Percentiles rank a stretch among this genome's conserved stretches.
phyloP scores from a whole-genome alignment of 2,888 invertebrate genomes.

The Drosophila bunnanda region DNA sequence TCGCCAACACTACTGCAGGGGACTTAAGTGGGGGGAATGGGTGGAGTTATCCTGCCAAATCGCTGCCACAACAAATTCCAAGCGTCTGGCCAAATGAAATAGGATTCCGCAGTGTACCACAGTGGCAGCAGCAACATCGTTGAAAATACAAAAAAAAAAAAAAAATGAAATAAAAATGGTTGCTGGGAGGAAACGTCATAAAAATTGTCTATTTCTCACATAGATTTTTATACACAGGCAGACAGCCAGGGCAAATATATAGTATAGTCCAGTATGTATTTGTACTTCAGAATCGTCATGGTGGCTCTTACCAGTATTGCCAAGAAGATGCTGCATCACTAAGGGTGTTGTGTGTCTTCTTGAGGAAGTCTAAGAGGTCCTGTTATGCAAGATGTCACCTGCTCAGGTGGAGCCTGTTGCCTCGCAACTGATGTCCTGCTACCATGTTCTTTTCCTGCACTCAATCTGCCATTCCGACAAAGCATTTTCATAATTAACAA shows the following conservation, averaged over 20 bases:
- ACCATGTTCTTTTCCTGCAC: background rate
- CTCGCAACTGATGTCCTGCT: slow-evolving; percentile 13
- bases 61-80: slow-evolving; percentile 50
- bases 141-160: slow-evolving; percentile 13
- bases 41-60: slow-evolving; percentile 45
- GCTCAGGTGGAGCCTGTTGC: slow-evolving; percentile 19
- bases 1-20: background rate
- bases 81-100: slow-evolving; percentile 46
- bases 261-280: slow-evolving; percentile 1
- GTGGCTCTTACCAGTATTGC: slow-evolving; percentile 23
- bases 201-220: slow-evolving; percentile 52
- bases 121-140: slow-evolving; percentile 13
- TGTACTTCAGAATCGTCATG: slow-evolving; percentile 12
- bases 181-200: slow-evolving; percentile 55
- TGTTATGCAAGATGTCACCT: background rate
- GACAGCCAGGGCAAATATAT: slow-evolving; percentile 9
- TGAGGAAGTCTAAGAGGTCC: background rate
- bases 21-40: background rate
- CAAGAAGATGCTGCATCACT: slow-evolving; percentile 21
- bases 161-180: slow-evolving; percentile 38
- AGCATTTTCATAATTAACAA: too few species aligned
- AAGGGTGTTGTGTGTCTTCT: background rate
- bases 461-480: background rate
- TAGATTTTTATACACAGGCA: slow-evolving; percentile 24
- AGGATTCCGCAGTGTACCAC: slow-evolving; percentile 46